Conservation (phyloP, 92 coral and sea anemone species). For the Desmophyllum pertusum region DNA sequence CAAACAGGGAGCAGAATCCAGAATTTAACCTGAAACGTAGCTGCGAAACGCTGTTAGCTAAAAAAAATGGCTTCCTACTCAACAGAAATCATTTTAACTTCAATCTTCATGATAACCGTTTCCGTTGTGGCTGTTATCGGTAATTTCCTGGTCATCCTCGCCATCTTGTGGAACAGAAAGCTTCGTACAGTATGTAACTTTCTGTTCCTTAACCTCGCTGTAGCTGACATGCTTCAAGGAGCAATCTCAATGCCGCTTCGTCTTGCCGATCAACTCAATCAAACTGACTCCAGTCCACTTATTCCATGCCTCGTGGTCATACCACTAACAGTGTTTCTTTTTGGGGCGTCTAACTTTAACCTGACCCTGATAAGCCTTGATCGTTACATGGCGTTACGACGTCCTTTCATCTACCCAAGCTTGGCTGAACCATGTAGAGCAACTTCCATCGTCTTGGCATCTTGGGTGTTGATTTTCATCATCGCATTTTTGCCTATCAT, state of each 20-base stretch:
- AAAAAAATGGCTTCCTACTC: slow-evolving; percentile 18
- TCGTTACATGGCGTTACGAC: slow-evolving; percentile 81
- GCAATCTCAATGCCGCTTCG: slow-evolving; percentile 89
- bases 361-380: slow-evolving; percentile 86
- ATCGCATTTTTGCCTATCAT: slow-evolving; percentile 75
- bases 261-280: slow-evolving; percentile 81
- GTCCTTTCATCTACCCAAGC: slow-evolving; percentile 78
- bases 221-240: slow-evolving; percentile 92
- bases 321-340: slow-evolving; percentile 86
- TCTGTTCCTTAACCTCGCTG: slow-evolving; percentile 90
- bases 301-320: slow-evolving; percentile 86
- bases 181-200: slow-evolving; percentile 84
- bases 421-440: slow-evolving; percentile 65
- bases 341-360: slow-evolving; percentile 87
- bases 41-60: background rate
- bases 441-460: slow-evolving; percentile 32
- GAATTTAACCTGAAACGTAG: no score
- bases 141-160: slow-evolving; percentile 78
- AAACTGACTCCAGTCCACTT: slow-evolving; percentile 66
- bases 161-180: slow-evolving; percentile 82
- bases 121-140: slow-evolving; percentile 74
- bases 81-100: slow-evolving; percentile 61
- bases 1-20: background rate
- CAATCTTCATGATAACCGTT: slow-evolving; percentile 64
- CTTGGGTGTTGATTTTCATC: slow-evolving; percentile 67